Base-by-base conservation (phyloP, 2,888 invertebrate species). In the Macaria notata region DNA sequence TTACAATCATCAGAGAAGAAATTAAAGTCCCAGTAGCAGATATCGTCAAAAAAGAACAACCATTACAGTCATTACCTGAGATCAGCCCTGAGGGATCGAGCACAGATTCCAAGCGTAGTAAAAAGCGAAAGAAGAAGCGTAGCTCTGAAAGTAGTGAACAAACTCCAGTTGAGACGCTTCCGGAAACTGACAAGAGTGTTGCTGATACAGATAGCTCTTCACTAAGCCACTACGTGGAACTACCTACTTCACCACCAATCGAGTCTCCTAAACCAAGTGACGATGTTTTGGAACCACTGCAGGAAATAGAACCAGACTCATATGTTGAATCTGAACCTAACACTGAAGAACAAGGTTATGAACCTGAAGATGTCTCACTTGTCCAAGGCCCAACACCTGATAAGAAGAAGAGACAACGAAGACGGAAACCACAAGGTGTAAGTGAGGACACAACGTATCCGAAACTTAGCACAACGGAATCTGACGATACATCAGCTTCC, bases 261-360 rank as follows among this genome's bases (percentile, higher is more conserved):
- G 86, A 87, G 54, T 86, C 94, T 30, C 87, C 88, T 19, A 86
- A 86, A 66, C 88, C 88, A 49, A 79, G 84, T 31, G 68, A 76
- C 59, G 74, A 74, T 4, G 31, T 70, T 49, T 56, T 72, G 33
- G 61, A 70, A 50, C 71, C 74, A 31, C 61, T 60, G 38, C 68
- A 64, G 54, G 73, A 71, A 61, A 62, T 61, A 70, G 87, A 91
- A 44, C 91, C 89, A 7, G 73, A 79, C 58, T 90, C 93, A 6
- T 88, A 92, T 64, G 69, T 82, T 31, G 92, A 92, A 54, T 88
- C 88, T 53, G 84, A 86, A 49, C 78, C 81, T 42, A 73, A 80
- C 41, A 83, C 89, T 46, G 92, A 92, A 76, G 94, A 94, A 73
- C 90, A 90, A 61, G 95, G 95, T n/a, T 96, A 96, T 72, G 95